Evolutionary conservation across 2,113 vertebrate genomes (phyloP), one percentile per base, ranked within the genome.

Genomic region (Xiphias gladius): DNA sequence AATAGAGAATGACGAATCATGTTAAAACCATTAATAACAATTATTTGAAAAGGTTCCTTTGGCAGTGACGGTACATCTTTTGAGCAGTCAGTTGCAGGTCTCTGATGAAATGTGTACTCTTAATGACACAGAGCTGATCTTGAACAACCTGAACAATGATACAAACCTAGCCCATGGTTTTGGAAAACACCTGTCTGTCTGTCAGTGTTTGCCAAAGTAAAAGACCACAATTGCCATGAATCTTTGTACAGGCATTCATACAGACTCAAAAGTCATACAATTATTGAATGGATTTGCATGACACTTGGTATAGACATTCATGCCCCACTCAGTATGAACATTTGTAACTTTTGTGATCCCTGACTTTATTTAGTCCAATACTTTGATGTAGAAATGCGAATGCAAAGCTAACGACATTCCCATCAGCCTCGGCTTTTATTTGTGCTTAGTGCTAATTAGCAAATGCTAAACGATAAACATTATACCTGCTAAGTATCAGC

Each of bases 391-490:
- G 50, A 52, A 52, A 22, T 22, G 50, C 50, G n/a, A n/a, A n/a
- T 20, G 50, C 50, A 55, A 24, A 55, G 11, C 22, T n/a, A 55
- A 24, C 7, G 9, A n/a, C 52, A 55, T 55, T 55, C 52, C 52
- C 50, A 54, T n/a, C 50, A n/a, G 50, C 52, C 22, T 55, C 52
- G 24, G 52, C 52, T 55, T 8, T 5, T 9, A 22, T 54, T 54
- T 54, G 52, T 54, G 52, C 20, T 57, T 57, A 57, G 54, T 57
- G 54, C n/a, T 57, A 57, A 57, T 57, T 24, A 26, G 54, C 54
- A 24, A 57, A 57, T 52, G 50, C 22, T 52, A 52, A 20, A 52
- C 13, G 22, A 10, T 57, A 24, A 57, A 57, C n/a, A 57, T 26
- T 24, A 9, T 4, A 57, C 54, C 54, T 57, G n/a, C 52, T 9